Percentiles rank a stretch among this genome's conserved stretches.
phyloP scores from a whole-genome alignment of 2,888 invertebrate genomes.

The Spisula solida region DNA sequence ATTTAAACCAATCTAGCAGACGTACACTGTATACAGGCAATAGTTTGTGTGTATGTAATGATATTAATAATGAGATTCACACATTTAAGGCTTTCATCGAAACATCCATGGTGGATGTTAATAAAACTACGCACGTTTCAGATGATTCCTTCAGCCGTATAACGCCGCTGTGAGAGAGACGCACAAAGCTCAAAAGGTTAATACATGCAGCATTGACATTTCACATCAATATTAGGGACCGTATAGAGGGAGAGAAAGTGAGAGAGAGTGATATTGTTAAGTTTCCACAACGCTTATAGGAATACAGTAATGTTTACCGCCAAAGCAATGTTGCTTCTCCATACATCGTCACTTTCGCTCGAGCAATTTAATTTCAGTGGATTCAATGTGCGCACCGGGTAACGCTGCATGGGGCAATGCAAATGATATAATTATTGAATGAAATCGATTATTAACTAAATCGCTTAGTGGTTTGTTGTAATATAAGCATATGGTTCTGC shows the following conservation, averaged over 20 bases:
- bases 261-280: slow-evolving; percentile 45
- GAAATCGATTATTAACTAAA: slow-evolving; percentile 65
- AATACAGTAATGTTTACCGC: slow-evolving; percentile 39
- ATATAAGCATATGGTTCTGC: slow-evolving; percentile 65
- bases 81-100: slow-evolving; percentile 21
- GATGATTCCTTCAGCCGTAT: slow-evolving; percentile 33
- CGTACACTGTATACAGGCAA: not conserved
- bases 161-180: slow-evolving; percentile 31
- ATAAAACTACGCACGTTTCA: slow-evolving; percentile 33
- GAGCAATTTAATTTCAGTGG: slow-evolving; percentile 67
- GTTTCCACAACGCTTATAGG: slow-evolving; percentile 31
- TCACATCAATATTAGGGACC: slow-evolving; percentile 68
- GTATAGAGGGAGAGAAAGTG: slow-evolving; percentile 42
- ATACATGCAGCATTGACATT: slow-evolving; percentile 70
- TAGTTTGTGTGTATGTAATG: slow-evolving; percentile 47
- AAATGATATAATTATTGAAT: slow-evolving; percentile 70
- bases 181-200: slow-evolving; percentile 65
- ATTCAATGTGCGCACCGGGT: slow-evolving; percentile 59
- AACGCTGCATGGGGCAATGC: slow-evolving; percentile 65
- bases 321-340: slow-evolving; percentile 43
- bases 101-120: not conserved
- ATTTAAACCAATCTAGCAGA: slow-evolving; percentile 31
- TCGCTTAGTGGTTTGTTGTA: slow-evolving; percentile 56
- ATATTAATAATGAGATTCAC: slow-evolving; percentile 31
- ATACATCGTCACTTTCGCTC: slow-evolving; percentile 58